Percentiles rank a stretch among this genome's conserved stretches.
Conservation (phyloP, 2,797 vertebrate genomes). For the Vespertilio murinus region DNA sequence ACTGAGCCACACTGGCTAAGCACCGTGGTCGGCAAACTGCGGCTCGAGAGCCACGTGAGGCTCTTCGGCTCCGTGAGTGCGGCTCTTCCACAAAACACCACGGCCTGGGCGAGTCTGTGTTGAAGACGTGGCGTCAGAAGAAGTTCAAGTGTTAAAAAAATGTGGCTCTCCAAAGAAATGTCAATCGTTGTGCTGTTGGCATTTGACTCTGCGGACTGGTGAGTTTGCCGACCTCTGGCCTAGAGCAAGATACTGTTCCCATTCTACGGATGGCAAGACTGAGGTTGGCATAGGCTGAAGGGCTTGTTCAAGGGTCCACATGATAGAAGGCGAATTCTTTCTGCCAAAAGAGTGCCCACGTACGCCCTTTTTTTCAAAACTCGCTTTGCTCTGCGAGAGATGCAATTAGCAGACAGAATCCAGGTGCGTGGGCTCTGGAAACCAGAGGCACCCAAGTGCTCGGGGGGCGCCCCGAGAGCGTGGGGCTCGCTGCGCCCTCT, state of each 20-base stretch:
- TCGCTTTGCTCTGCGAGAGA: background rate
- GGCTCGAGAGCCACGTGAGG: too few relatives aligned
- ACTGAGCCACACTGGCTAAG: too few relatives aligned
- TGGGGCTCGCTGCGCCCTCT: background rate
- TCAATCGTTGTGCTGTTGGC: too few relatives aligned
- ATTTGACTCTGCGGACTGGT: too few relatives aligned
- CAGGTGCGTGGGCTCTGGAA: background rate
- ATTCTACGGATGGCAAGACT: background rate
- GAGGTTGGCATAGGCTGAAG: background rate
- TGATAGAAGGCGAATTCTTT: background rate
- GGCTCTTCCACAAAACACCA: too few relatives aligned
- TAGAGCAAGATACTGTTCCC: background rate
- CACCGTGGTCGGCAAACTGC: too few relatives aligned
- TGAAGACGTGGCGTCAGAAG: too few relatives aligned
- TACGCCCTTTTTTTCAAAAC: background rate
- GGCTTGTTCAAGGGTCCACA: fast-evolving
- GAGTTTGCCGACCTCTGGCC: too few relatives aligned
- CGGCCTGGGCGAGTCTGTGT: too few relatives aligned
- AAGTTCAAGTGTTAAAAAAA: too few relatives aligned
- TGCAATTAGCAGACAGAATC: background rate
- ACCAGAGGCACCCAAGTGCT: background rate
- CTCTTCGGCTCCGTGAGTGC: too few relatives aligned
- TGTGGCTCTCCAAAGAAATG: too few relatives aligned
- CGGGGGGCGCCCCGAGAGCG: background rate
- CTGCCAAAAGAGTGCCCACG: background rate